Evolutionary conservation across 2,797 vertebrate species (phyloP), one percentile per base, ranked within the genome.

Genomic region (Melopsittacus undulatus): DNA sequence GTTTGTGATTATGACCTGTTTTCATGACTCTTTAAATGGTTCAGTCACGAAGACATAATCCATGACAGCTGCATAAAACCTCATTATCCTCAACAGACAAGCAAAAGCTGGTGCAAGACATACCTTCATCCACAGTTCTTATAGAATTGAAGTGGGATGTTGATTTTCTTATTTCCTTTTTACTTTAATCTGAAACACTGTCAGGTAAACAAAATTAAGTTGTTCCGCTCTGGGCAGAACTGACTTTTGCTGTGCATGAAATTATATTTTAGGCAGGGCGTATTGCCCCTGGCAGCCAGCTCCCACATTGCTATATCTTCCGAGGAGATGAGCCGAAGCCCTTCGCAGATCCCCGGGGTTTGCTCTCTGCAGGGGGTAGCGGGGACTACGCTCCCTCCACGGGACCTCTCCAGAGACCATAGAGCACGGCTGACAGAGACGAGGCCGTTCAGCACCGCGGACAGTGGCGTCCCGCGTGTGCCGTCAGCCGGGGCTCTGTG

Each of bases 1-100:
- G 61, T 77, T 64, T 92, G 85, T 63, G n/a, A 73, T 90, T 90
- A 86, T 96, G 91, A 94, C 92, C 94, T 90, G 67, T 93, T 95
- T 96, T 87, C 81, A 52, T 57, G 66, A 91, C 73, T 95, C 72
- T 96, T 93, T 84, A 95, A 66, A 94, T 15, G 15, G 64, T 82
- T 90, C 83, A 84, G 80, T 72, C 11, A 57, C 79, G 38, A 85
- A 85, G 74, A 73, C 49, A 63, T 52, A 69, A 75, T 93, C 92
- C 86, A 73, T 73, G 87, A 85, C 90, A 96, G 62, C 49, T 84
- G 64, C 46, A 27, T 30, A 74, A 89, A 94, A 62, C 56, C 64
- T 59, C 79, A 72, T 89, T 67, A 91, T 89, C 88, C 90, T 92
- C 69, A 87, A 48, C 64, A 93, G 81, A 32, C 62, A 40, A 70